phyloP scores from a whole-genome alignment of 2,888 invertebrate species.

The Cheilosia vulpina region DNA sequence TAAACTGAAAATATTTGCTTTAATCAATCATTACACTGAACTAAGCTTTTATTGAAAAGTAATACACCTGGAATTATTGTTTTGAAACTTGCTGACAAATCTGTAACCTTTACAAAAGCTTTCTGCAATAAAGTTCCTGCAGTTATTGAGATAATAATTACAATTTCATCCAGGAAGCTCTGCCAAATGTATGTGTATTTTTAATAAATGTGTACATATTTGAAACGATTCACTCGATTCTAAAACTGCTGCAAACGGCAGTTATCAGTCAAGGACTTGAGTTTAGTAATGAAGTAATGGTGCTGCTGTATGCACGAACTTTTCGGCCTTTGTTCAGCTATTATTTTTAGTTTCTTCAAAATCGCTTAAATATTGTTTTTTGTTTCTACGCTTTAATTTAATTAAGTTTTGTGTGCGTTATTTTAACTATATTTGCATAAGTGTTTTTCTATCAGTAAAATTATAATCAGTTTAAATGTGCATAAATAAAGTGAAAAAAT shows the following conservation, averaged over 20 bases:
- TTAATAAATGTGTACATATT: conserved; percentile 15
- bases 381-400: conserved; percentile 4
- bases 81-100: background rate
- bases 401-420: background rate
- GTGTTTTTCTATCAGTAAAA: background rate
- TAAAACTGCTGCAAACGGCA: conserved; percentile 7
- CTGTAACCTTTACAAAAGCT: conserved; percentile 3
- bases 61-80: background rate
- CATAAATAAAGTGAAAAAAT: conserved; percentile 18
- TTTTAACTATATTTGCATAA: conserved; percentile 7
- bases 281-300: conserved; percentile 78
- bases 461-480: conserved; percentile 13
- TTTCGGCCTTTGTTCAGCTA: background rate
- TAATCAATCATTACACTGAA: background rate
- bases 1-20: background rate
- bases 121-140: conserved; percentile 10
- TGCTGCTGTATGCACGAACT: conserved; percentile 78
- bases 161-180: conserved; percentile 25
- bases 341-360: conserved; percentile 4
- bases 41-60: conserved; percentile 18
- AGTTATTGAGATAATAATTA: conserved; percentile 21
- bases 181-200: conserved; percentile 13
- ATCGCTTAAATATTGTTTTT: conserved; percentile 2
- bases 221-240: background rate
- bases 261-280: conserved; percentile 65